Evolutionary conservation across 30 jellyfish, hydroid and myxozoan genomes (phyloP), one percentile per base, ranked within the genome.

Genomic region (Euphysa ruthae): DNA sequence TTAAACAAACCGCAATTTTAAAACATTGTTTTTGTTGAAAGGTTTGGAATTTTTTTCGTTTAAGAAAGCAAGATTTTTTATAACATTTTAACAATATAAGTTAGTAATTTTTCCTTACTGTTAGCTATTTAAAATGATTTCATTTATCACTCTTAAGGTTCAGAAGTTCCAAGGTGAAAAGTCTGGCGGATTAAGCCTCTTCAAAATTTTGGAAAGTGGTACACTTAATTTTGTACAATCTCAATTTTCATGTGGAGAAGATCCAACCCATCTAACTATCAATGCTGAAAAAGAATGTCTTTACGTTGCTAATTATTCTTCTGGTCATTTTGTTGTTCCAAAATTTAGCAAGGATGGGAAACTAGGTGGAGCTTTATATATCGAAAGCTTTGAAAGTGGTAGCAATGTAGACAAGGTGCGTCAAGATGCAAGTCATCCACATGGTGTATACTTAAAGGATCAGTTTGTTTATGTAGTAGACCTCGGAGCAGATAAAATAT

Each of bases 261-360:
- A 52, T 32, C 80, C 80, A 4, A 20, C 55, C 32, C 80, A 68
- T 68, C 14, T 68, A 4, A 21, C 18, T 19, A 13, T 38, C 1
- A 68, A 52, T 29, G 29, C 28, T 1, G 30, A 49, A 4, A 22
- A 49, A 22, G 49, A 26, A 32, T 68, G 75, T 68, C 51, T 58
- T 22, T 68, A 43, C 49, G 21, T 68, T 49, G 25, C 55, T 42
- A 68, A 68, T 52, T 68, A 68, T 68, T 4, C 50, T 8, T 68
- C 80, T 15, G 80, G 80, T 10, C 80, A 68, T 31, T 68, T 68
- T 26, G 74, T 73, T 35, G 80, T 68, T 3, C 13, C 71, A 38
- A 43, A 68, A 43, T 2, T 68, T 19, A 52, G 49, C 14, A 18
- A 68, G 33, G 29, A 68, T 23, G 80, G 80, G 2, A 16, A 1